A percentile compares a stretch with the other conserved stretches of the same genome.
These are phyloP conservation scores for Vireo griseus DNA, from an alignment of 2,797 vertebrate genomes.

Conservation along the genomic window DNA sequence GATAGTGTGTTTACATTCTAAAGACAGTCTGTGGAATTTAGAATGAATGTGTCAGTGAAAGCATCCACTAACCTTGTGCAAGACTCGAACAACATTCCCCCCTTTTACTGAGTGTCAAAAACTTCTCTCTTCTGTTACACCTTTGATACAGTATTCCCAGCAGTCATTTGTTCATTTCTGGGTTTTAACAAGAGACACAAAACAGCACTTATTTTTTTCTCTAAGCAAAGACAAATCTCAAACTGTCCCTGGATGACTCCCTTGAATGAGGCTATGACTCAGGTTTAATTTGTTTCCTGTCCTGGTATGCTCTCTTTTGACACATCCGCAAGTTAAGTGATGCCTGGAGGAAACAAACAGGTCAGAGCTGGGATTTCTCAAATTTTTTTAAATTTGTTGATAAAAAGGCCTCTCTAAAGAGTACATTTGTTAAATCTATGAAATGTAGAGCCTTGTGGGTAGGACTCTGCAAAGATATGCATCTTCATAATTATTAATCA, in stretches of 20 bases:
- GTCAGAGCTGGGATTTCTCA: not conserved
- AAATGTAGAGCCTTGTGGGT: not conserved
- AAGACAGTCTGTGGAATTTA: not conserved
- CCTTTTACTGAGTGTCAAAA: not conserved
- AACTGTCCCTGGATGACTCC: constrained; percentile 3
- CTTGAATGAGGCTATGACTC: not conserved
- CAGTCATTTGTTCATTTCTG: not conserved
- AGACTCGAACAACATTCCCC: not conserved
- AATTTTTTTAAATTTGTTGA: not conserved
- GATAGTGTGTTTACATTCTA: not conserved
- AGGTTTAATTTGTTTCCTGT: constrained; percentile 26
- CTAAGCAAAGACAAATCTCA: not conserved
- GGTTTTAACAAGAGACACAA: not conserved
- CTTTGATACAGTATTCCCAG: not conserved
- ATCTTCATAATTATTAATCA: not conserved
- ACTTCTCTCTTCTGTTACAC: not conserved
- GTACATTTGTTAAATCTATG: not conserved
- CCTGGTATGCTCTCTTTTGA: constrained; percentile 1
- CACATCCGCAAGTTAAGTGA: not conserved
- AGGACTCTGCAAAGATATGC: not conserved
- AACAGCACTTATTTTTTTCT: not conserved
- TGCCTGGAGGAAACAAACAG: constrained; percentile 9
- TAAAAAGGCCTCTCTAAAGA: not conserved
- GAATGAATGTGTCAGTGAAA: not conserved
- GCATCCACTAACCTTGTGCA: not conserved